phyloP scores from a whole-genome alignment of 2,888 invertebrate genomes.

The Drosophila pseudotakahashii region DNA sequence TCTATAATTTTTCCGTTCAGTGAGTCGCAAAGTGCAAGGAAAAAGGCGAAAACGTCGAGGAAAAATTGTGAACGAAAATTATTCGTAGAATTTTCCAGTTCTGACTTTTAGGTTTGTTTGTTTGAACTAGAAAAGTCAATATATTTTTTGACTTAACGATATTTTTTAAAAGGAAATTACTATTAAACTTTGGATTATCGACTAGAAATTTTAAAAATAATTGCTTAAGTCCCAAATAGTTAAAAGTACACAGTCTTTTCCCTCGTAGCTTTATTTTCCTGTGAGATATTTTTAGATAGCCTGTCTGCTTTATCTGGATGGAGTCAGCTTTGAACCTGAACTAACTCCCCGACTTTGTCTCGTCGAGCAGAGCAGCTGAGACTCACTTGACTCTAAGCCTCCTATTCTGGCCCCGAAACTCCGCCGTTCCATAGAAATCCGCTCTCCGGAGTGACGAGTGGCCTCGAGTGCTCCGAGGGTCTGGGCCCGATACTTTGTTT shows the following conservation, averaged over 20 bases:
- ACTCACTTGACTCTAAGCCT: constrained; percentile 58
- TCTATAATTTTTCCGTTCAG: constrained; percentile 83
- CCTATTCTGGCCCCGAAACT: constrained; percentile 44
- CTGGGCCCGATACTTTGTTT: constrained; percentile 76
- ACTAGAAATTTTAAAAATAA: no score
- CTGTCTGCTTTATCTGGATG: constrained; percentile 12
- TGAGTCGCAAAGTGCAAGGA: constrained; percentile 69
- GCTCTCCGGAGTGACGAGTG: constrained; percentile 53
- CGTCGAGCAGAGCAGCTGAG: constrained; percentile 50
- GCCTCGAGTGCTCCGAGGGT: constrained; percentile 59
- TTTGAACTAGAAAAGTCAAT: no score
- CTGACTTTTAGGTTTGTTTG: not conserved
- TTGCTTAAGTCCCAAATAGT: no score
- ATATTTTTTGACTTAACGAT: no score
- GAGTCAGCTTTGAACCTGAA: constrained; percentile 69
- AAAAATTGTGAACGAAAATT: not conserved
- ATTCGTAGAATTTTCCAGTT: not conserved
- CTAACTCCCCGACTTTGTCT: constrained; percentile 64
- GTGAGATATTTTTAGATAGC: constrained; percentile 1
- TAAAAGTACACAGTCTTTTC: not conserved
- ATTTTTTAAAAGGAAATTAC: no score
- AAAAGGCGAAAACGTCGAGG: constrained; percentile 3
- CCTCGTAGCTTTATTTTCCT: not conserved
- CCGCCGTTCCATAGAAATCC: constrained; percentile 19
- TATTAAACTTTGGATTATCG: no score